These are phyloP conservation scores for Nycticorax nycticorax DNA, from an alignment of 2,113 vertebrate genomes.

Conservation along the genomic window DNA sequence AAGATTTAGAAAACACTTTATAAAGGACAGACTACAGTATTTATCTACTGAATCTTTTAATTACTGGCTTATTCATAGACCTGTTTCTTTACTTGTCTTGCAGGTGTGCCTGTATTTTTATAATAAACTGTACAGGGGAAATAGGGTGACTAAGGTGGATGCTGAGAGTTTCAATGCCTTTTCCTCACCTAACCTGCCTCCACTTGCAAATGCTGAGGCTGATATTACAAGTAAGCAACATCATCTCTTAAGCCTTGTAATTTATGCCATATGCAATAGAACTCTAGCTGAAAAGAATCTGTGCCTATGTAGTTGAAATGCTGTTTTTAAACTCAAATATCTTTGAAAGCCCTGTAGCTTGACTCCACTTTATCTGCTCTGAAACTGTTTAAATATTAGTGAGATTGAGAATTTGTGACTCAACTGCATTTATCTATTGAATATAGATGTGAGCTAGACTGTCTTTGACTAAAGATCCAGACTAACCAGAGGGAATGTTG, in stretches of 20 bases:
- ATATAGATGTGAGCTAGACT: neutral
- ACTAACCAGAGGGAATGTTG: slow-evolving; percentile 9
- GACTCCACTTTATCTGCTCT: neutral
- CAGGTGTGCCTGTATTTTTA: slow-evolving; percentile 97
- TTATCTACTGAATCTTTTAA: slow-evolving; percentile 71
- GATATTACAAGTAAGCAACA: slow-evolving; percentile 86
- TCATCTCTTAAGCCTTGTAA: slow-evolving; percentile 60
- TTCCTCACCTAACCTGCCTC: slow-evolving; percentile 90
- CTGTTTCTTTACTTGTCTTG: slow-evolving; percentile 66
- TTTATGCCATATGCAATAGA: slow-evolving; percentile 56
- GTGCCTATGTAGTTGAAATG: neutral
- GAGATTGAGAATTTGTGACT: slow-evolving; percentile 12
- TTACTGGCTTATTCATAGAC: slow-evolving; percentile 68
- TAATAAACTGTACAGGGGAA: slow-evolving; percentile 94
- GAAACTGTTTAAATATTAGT: slow-evolving; percentile 29
- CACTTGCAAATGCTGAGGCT: slow-evolving; percentile 87
- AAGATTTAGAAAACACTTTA: slow-evolving; percentile 59
- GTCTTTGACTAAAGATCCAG: neutral
- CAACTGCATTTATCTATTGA: neutral
- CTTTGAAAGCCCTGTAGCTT: slow-evolving; percentile 19
- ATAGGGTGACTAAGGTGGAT: slow-evolving; percentile 93
- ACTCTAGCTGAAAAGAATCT: neutral
- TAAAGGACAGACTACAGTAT: slow-evolving; percentile 32
- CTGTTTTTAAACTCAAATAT: neutral
- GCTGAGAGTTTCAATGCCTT: slow-evolving; percentile 90